Base-by-base conservation (phyloP, 2,888 invertebrate species). In the Adineta ricciae region DNA sequence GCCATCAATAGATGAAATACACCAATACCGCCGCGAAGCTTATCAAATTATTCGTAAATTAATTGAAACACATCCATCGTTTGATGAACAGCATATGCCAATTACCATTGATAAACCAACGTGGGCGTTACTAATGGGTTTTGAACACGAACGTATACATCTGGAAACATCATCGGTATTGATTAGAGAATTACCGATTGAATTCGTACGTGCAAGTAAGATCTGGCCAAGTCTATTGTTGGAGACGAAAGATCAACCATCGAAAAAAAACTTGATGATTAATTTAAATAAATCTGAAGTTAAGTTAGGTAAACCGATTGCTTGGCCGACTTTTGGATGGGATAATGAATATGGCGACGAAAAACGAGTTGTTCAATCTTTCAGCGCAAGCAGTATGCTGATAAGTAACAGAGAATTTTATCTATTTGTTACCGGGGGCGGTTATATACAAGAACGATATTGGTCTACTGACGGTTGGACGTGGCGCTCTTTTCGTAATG, bases 61-160 rank as follows among this genome's bases (percentile, higher is more conserved):
- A 82, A 90, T 90, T 84, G 88, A 89, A 9, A 87, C 88, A 52
- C 89, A 89, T 78, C 88, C 89, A 19, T 87, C 90, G 38, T 86
- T 88, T 87, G 49, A 46, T 41, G 32, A 46, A 82, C 21, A 54
- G 41, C 32, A 78, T 9, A 82, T 32, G 27, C 41, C n/a, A 38
- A 46, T 27, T 36, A 36, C 16, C 32, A 83, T 78, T 21, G 21
- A 78, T 49, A 50, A 50, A 27, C 36, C n/a, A 41, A 49, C 24
- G 50, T 90, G 90, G 90, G 88, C 88, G 11, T 84, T 90, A 11
- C 72, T 90, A 49, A 89, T 90, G 89, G 90, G 90, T 24, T 89
- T 90, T 87, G 90, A 90, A 85, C 90, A 90, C 86, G 90, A 90
- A 83, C 87, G 90, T 3, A 90, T 90, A 38, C 90, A 90, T 84